These are phyloP conservation scores for Zosterops borbonicus DNA, from an alignment of 2,113 vertebrate genomes.

Conservation along the genomic window DNA sequence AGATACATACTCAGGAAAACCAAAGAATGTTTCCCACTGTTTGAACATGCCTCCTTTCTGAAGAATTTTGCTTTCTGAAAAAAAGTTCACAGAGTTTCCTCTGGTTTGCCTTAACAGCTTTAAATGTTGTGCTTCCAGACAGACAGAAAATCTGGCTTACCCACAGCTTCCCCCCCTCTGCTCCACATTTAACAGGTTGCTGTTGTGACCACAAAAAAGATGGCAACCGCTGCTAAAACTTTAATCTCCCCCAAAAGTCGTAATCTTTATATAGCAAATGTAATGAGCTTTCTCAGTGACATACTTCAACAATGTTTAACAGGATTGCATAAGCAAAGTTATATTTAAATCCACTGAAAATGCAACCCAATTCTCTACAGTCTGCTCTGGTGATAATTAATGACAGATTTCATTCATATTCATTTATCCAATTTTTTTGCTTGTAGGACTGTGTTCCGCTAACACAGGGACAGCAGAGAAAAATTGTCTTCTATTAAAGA, in stretches of 20 bases:
- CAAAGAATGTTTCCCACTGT: neutral
- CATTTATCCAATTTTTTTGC: neutral
- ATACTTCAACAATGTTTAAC: slow-evolving; percentile 5
- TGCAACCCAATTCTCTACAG: neutral
- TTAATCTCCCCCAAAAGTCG: neutral
- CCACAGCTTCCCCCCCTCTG: neutral
- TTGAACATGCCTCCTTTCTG: neutral
- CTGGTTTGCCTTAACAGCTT: neutral
- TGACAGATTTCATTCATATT: slow-evolving; percentile 19
- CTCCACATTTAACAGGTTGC: neutral
- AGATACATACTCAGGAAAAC: neutral
- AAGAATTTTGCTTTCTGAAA: neutral
- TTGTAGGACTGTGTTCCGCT: neutral
- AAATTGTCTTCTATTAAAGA: neutral
- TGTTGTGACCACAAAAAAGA: neutral
- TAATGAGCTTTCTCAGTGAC: slow-evolving; percentile 19
- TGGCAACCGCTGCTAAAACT: neutral
- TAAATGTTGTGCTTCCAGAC: neutral
- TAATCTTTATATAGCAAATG: neutral
- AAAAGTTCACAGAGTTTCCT: neutral
- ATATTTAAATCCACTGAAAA: slow-evolving; percentile 30
- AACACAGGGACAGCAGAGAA: neutral
- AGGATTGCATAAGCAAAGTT: slow-evolving; percentile 22
- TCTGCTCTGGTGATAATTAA: neutral
- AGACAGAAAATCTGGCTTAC: neutral